Evolutionary conservation across 2,888 invertebrate genomes (phyloP), one percentile per base, ranked within the genome.

Genomic region (Lottia gigantea): DNA sequence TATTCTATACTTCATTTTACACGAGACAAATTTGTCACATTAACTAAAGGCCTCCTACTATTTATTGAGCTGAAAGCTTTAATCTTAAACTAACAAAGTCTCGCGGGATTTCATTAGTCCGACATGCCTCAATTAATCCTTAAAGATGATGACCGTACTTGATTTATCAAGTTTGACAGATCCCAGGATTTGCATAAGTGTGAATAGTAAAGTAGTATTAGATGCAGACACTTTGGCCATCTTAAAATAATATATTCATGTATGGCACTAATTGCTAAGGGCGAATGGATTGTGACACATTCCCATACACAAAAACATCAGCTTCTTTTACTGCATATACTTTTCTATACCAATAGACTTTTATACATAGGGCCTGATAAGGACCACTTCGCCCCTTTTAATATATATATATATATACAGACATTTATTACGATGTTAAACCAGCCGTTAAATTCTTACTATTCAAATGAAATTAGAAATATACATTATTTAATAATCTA

Each of bases 61-160:
- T 23, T 55, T 55, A 55, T 23, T 23, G 55, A 23, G 55, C 55
- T 55, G 55, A 55, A 55, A 55, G 55, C n/a, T 49, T 49, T 49
- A 49, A 49, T 49, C 49, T 49, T 1, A n/a, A 16, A 16, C 19
- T 55, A 55, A 55, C 11, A 55, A 55, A 19, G 23, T 55, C 55
- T 23, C 55, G 3, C 55, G 55, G 23, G 55, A 55, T 55, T 55
- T 55, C 55, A 55, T 55, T 55, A 55, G 19, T 16, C 7, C 19
- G 11, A 19, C 14, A 23, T 23, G 19, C 55, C 23, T 55, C 55
- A 55, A 55, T 55, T 55, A 55, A 23, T 23, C 14, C 19, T 55
- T 55, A 23, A 23, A 55, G 19, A 19, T 23, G 19, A 19, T 55
- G 23, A 23, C 55, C 19, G 23, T 2, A 23, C 55, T 55, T 55